phyloP scores from a whole-genome alignment of 2,113 vertebrate species.

The Pionites leucogaster region DNA sequence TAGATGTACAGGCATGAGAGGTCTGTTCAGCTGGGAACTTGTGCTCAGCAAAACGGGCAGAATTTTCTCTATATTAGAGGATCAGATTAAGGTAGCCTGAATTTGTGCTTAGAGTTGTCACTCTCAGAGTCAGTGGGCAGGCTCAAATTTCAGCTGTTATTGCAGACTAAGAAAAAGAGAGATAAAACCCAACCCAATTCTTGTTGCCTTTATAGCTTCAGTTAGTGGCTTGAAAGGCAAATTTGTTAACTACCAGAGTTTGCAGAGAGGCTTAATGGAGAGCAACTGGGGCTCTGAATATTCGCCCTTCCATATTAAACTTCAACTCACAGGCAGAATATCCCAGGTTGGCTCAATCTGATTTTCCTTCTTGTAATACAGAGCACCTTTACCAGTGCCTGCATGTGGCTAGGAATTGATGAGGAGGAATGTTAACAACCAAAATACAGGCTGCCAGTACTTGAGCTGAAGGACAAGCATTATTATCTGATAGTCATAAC shows the following conservation, averaged over 20 bases:
- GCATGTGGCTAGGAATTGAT: rapidly evolving
- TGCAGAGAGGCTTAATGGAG: not conserved
- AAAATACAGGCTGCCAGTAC: not conserved
- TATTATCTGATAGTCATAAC: not conserved
- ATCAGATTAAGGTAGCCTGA: not conserved
- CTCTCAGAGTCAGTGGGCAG: not conserved
- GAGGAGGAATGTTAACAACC: not conserved
- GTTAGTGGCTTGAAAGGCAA: not conserved
- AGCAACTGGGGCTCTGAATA: not conserved
- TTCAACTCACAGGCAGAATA: not conserved
- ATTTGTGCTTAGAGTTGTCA: not conserved
- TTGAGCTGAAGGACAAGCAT: not conserved
- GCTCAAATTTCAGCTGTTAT: not conserved
- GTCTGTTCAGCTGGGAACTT: not conserved
- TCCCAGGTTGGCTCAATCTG: not conserved
- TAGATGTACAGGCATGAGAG: not conserved
- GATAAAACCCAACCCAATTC: not conserved
- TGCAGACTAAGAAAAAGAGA: not conserved
- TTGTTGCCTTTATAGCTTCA: not conserved
- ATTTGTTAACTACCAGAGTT: not conserved
- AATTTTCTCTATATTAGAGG: not conserved
- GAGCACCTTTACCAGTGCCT: not conserved
- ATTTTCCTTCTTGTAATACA: not conserved
- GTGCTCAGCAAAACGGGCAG: not conserved
- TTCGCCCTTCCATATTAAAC: not conserved